Conservation (phyloP, 2,797 vertebrate genomes). For the Phylloscopus collybita region DNA sequence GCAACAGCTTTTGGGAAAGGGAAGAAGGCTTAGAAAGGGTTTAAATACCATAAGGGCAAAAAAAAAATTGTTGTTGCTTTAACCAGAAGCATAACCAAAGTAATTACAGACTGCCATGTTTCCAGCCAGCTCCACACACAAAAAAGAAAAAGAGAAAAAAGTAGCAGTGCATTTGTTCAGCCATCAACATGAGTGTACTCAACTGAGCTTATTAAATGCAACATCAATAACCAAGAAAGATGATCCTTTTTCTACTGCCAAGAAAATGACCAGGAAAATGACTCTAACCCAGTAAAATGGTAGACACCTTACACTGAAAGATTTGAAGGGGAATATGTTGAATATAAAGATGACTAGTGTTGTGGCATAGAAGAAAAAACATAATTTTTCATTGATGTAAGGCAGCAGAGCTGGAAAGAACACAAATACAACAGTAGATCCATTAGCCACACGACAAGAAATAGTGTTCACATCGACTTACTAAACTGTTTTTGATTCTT, state of each 20-base stretch:
- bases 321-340: constrained; percentile 31
- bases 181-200: not conserved
- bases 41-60: not conserved
- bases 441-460: constrained; percentile 75
- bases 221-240: constrained; percentile 62
- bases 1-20: not conserved
- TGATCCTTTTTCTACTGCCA: constrained; percentile 39
- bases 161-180: not conserved
- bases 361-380: constrained; percentile 61
- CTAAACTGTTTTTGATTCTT: constrained; percentile 79
- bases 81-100: constrained; percentile 14
- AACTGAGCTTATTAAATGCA: constrained; percentile 42
- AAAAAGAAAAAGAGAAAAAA: not conserved
- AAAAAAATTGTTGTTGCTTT: not conserved
- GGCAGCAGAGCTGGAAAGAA: constrained; percentile 67
- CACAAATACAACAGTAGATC: constrained; percentile 73
- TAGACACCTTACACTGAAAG: constrained; percentile 39
- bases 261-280: constrained; percentile 52
- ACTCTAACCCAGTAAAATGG: constrained; percentile 46
- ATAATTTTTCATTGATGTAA: constrained; percentile 74
- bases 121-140: constrained; percentile 2
- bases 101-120: constrained; percentile 26
- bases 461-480: constrained; percentile 69
- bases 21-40: not conserved
- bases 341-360: constrained; percentile 68